These are phyloP conservation scores for Drosophila gunungcola DNA, from an alignment of 1,140 invertebrate genomes.

Conservation along the genomic window DNA sequence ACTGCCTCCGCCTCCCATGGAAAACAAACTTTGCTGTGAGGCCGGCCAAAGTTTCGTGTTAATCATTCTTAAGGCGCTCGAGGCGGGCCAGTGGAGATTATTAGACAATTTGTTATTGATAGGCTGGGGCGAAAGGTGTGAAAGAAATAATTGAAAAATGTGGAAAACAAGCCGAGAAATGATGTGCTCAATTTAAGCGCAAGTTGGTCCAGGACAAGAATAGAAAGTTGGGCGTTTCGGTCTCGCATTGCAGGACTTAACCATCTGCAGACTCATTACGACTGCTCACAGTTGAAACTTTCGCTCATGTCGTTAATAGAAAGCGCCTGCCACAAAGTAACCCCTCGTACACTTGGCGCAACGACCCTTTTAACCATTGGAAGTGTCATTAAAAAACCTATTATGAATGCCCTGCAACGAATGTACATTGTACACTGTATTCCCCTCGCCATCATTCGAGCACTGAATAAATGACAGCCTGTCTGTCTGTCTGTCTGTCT, in stretches of 20 bases:
- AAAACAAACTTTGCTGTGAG: constrained; percentile 55
- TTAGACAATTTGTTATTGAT: constrained; percentile 55
- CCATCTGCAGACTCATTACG: constrained; percentile 33
- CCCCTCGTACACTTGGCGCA: constrained; percentile 6
- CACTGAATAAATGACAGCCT: constrained; percentile 80
- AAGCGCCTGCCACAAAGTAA: constrained; percentile 23
- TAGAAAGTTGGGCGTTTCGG: not conserved
- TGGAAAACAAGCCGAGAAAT: constrained; percentile 20
- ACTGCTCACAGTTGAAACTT: constrained; percentile 42
- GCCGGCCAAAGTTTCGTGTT: constrained; percentile 59
- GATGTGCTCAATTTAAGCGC: constrained; percentile 22
- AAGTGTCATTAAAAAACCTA: constrained; percentile 71
- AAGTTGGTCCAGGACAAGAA: not conserved
- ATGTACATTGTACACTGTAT: constrained; percentile 30
- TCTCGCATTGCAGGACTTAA: not conserved
- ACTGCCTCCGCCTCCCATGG: constrained; percentile 48
- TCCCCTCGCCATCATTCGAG: constrained; percentile 48
- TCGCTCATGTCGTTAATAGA: constrained; percentile 51
- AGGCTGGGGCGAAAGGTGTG: constrained; percentile 31
- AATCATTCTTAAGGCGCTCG: constrained; percentile 58
- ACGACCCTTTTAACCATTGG: constrained; percentile 63
- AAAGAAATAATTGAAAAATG: constrained; percentile 40
- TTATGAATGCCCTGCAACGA: constrained; percentile 76
- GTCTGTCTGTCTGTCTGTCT: constrained; percentile 47
- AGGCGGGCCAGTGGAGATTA: constrained; percentile 26